Conservation (phyloP, 2,113 vertebrate genomes). For the Hydrolagus affinis region DNA sequence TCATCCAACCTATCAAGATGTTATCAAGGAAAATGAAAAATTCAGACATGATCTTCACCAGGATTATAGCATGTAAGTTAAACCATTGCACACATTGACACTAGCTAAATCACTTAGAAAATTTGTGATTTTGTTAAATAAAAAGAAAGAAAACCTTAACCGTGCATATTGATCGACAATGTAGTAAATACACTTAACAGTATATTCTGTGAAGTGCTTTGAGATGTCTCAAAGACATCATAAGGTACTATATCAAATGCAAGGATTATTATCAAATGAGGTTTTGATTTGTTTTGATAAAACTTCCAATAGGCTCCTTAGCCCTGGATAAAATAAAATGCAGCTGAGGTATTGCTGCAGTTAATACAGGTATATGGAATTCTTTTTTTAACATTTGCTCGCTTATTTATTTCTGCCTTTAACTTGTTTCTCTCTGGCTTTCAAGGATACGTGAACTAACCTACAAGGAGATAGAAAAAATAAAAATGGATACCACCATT, state of each 20-base stretch:
- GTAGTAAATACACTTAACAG: no score
- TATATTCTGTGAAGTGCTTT: no score
- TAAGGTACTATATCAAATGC: no score
- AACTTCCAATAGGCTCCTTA: neutral
- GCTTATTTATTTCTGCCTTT: neutral
- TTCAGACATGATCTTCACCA: constrained; percentile 38
- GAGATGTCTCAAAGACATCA: no score
- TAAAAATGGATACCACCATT: constrained; percentile 42
- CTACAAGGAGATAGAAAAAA: constrained; percentile 39
- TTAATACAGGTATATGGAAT: neutral
- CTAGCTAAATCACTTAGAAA: neutral
- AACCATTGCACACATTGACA: neutral
- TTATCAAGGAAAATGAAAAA: constrained; percentile 44
- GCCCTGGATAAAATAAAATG: neutral
- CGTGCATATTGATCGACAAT: no score
- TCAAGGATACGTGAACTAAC: constrained; percentile 41
- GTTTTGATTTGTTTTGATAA: constrained; percentile 28
- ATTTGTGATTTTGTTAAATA: no score
- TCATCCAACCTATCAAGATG: constrained; percentile 49
- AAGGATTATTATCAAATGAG: constrained; percentile 37
- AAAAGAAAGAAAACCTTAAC: no score
- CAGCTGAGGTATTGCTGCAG: neutral
- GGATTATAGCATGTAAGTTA: constrained; percentile 38
- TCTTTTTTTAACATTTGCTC: neutral
- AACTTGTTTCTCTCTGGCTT: constrained; percentile 26